Evolutionary conservation across 2,797 vertebrate species (phyloP), one percentile per base, ranked within the genome.

Genomic region (Anguilla megastoma): DNA sequence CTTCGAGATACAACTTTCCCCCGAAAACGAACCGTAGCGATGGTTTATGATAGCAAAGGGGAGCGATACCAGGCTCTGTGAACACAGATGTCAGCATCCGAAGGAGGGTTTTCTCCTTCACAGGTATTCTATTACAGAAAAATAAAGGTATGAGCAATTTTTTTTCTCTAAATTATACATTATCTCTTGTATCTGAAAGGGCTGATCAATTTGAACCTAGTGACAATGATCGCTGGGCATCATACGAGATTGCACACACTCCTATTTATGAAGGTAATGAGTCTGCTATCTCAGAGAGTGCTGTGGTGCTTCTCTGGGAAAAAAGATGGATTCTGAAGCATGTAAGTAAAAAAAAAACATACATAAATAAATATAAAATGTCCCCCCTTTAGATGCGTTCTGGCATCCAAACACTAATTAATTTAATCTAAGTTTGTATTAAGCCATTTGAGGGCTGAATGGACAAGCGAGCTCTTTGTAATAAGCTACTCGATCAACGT

Each of bases 341-440:
- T 48, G 18, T 48, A 80, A 50, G 5, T 48, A 3, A 36, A 76
- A 33, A 1, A 1, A 76, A 76, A 14, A 56, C 30, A 16, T 8
- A 14, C 2, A 56, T 54, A 54, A 54, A 54, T 30, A 84, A 83
- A 83, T 66, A 60, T 60, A 36, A 33, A 74, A 71, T 30, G 5
- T 41, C 50, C 14, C 45, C 45, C 5, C 76, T 80, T 80, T 48
- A 48, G 16, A 80, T 80, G 24, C 2, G 76, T 30, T 80, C 83
- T 76, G 85, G 69, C 52, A 79, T 85, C 87, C 84, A 76, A 88
- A 71, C n/a, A 56, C 56, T 66, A 85, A 76, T 76, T 85, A 76
- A 85, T 85, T 86, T 66, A 50, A 50, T 66, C 41, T 86, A 21
- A 66, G 36, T 41, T 74, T 41, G 58, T 85, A 45, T 84, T 56